phyloP scores from a whole-genome alignment of 1,140 invertebrate genomes.

The Drosophila sturtevanti region DNA sequence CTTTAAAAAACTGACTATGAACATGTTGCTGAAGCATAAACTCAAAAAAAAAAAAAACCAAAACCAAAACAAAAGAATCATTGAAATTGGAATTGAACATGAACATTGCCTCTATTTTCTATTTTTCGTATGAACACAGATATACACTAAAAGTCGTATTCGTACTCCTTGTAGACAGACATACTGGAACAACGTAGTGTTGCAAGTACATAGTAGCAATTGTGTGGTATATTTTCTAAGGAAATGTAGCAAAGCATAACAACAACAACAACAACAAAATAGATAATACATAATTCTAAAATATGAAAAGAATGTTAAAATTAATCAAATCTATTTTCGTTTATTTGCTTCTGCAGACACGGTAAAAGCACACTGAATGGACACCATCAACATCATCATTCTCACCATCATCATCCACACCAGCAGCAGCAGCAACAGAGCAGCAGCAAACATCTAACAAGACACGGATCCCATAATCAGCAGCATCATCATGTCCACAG shows the following conservation, averaged over 20 bases:
- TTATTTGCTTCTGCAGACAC: conserved; percentile 49
- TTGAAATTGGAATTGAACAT: conserved; percentile 67
- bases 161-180: conserved; percentile 3
- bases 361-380: conserved; percentile 79
- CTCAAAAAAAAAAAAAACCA: conserved; percentile 29
- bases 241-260: conserved; percentile 52
- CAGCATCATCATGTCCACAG: conserved; percentile 62
- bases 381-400: conserved; percentile 53
- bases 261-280: conserved; percentile 37
- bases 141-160: conserved; percentile 4
- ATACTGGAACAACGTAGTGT: conserved; percentile 69
- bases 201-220: conserved; percentile 62
- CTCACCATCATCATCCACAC: too few relatives aligned
- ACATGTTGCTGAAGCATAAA: conserved; percentile 73
- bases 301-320: neutral
- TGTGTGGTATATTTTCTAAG: conserved; percentile 48
- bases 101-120: conserved; percentile 72
- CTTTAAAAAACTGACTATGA: conserved; percentile 68
- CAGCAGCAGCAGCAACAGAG: conserved; percentile 30
- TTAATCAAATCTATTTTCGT: conserved; percentile 25
- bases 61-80: conserved; percentile 56
- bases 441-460: conserved; percentile 52
- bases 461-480: conserved; percentile 41
- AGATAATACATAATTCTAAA: neutral
- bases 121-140: conserved; percentile 51